Evolutionary conservation across 2,888 invertebrate species (phyloP).

Genomic region (Sinopyrophorus schimmeli): DNA sequence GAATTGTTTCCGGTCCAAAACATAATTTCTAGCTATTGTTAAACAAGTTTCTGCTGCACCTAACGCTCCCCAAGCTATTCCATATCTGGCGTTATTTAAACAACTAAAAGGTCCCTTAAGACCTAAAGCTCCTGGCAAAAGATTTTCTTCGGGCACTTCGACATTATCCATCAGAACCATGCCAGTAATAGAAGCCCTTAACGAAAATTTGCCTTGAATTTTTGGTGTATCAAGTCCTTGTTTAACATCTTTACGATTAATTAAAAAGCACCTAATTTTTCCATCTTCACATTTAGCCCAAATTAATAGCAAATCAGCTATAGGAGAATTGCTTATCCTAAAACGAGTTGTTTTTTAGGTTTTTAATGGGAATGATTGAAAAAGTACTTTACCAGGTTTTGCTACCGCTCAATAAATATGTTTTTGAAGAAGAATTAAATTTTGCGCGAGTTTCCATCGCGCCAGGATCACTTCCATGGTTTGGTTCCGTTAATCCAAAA

Average conservation of each 20-base stretch:
- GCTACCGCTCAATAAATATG: conserved; percentile 84
- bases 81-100: conserved; percentile 91
- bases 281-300: conserved; percentile 91
- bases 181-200: conserved; percentile 92
- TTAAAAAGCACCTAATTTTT: conserved; percentile 87
- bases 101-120: conserved; percentile 93
- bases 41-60: conserved; percentile 97
- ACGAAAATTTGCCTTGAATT: conserved; percentile 95
- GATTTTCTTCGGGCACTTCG: conserved; percentile 87
- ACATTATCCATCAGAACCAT: conserved; percentile 98
- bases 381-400: conserved; percentile 76
- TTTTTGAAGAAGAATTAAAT: conserved; percentile 79
- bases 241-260: conserved; percentile 79
- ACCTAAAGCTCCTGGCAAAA: conserved; percentile 83
- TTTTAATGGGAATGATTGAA: not conserved
- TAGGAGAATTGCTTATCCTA: conserved; percentile 95
- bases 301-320: conserved; percentile 88
- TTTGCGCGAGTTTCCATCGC: conserved; percentile 84
- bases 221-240: conserved; percentile 84
- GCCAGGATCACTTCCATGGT: conserved; percentile 93
- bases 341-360: too few species aligned
- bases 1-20: conserved; percentile 92
- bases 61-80: conserved; percentile 96
- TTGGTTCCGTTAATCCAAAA: conserved; percentile 97
- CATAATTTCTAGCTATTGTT: conserved; percentile 85